These are phyloP conservation scores for Momotus momota DNA, from an alignment of 2,797 vertebrate species.

Conservation along the genomic window DNA sequence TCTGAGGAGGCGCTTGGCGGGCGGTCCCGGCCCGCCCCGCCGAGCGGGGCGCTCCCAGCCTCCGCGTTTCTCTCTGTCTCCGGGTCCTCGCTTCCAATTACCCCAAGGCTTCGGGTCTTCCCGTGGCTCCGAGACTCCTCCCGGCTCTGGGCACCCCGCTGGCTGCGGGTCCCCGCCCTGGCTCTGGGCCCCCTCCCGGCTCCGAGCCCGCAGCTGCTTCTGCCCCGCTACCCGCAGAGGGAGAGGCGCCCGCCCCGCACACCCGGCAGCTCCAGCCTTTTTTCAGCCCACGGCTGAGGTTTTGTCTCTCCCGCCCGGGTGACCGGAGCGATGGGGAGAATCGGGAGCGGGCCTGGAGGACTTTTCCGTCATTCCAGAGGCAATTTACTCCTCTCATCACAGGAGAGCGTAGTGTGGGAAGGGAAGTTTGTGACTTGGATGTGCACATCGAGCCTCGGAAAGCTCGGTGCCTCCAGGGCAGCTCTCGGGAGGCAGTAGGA, in stretches of 20 bases:
- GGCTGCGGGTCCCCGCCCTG: neutral
- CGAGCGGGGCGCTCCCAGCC: neutral
- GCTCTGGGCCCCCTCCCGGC: no score
- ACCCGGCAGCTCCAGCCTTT: neutral
- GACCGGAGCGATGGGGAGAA: neutral
- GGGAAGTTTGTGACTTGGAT: rapidly evolving
- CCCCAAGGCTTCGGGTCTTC: neutral
- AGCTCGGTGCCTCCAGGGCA: neutral
- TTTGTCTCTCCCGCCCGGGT: neutral
- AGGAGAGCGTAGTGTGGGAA: neutral
- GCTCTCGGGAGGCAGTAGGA: neutral
- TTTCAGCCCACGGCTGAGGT: neutral
- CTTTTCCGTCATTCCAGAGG: neutral
- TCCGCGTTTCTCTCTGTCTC: no score
- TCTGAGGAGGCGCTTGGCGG: neutral
- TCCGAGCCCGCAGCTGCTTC: neutral
- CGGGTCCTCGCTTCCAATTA: no score
- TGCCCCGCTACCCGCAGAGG: neutral
- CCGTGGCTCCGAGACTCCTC: neutral
- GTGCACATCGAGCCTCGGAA: rapidly evolving
- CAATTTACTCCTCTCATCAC: rapidly evolving
- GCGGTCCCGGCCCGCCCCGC: neutral
- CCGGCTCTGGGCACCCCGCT: neutral
- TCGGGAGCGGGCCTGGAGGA: neutral
- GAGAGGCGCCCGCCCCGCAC: neutral